Percentiles rank a stretch among this genome's conserved stretches.
Conservation (phyloP, 2,113 vertebrate species). For the Labeo rohita region DNA sequence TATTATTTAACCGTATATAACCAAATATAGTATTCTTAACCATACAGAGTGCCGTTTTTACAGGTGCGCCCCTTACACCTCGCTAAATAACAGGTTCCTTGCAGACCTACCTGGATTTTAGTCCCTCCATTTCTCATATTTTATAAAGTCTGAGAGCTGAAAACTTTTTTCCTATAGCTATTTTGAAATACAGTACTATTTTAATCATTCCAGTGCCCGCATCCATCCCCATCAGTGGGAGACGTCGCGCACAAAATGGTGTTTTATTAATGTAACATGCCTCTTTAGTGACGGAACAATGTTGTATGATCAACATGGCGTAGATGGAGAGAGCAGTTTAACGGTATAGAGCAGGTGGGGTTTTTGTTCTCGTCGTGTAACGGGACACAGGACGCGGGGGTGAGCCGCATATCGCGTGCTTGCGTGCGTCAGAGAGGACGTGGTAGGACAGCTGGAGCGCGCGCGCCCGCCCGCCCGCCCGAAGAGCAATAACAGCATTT, state of each 20-base stretch:
- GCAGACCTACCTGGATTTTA: background rate
- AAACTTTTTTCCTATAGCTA: background rate
- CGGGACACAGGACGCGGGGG: conserved; percentile 40
- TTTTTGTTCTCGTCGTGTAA: conserved; percentile 34
- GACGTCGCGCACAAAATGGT: background rate
- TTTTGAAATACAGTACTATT: background rate
- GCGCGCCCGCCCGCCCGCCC: conserved; percentile 28
- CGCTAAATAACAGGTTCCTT: background rate
- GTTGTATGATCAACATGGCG: conserved; percentile 5
- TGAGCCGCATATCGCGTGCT: conserved; percentile 36
- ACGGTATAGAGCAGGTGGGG: conserved; percentile 34
- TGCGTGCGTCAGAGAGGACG: conserved; percentile 56
- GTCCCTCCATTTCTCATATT: background rate
- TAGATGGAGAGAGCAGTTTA: background rate
- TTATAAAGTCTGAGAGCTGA: background rate
- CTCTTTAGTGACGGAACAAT: background rate
- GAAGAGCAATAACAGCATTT: conserved; percentile 58
- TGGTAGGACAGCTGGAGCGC: conserved; percentile 40
- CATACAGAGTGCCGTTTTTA: background rate
- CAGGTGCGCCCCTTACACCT: too few species aligned
- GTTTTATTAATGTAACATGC: background rate
- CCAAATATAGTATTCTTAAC: background rate
- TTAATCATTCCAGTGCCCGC: background rate
- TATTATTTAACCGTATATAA: background rate
- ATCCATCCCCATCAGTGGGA: background rate